Evolutionary conservation across 2,797 vertebrate species (phyloP).

Genomic region (Galago senegalensis): DNA sequence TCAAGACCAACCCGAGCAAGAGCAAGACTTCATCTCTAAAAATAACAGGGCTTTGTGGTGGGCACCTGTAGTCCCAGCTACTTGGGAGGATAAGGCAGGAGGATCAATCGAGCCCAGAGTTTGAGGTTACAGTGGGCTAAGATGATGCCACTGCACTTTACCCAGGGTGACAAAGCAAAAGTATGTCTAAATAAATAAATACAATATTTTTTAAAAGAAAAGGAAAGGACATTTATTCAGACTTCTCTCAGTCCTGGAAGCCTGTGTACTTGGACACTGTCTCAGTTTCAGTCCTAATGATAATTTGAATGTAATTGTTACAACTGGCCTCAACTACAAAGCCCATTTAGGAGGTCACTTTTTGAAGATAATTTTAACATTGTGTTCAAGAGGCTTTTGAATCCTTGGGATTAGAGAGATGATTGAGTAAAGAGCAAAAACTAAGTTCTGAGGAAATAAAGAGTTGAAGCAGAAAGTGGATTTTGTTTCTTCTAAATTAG

Average conservation of each 20-base stretch:
- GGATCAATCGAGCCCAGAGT: too few relatives aligned
- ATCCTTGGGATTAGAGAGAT: not conserved
- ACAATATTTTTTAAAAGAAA: too few relatives aligned
- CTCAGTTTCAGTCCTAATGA: not conserved
- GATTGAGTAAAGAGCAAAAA: not conserved
- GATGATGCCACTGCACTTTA: too few relatives aligned
- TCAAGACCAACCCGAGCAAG: too few relatives aligned
- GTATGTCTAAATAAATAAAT: too few relatives aligned
- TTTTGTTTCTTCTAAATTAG: too few relatives aligned
- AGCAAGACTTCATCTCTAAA: too few relatives aligned
- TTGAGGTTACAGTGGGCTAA: too few relatives aligned
- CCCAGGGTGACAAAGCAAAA: too few relatives aligned
- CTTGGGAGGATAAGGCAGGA: too few relatives aligned
- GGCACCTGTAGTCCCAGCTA: too few relatives aligned
- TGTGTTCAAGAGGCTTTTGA: not conserved
- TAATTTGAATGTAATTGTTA: not conserved
- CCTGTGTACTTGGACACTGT: not conserved
- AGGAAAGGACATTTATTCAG: not conserved
- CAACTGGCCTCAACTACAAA: not conserved
- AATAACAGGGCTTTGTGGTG: too few relatives aligned
- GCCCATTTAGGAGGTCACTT: not conserved
- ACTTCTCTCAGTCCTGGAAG: not conserved
- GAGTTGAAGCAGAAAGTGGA: not conserved
- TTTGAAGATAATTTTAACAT: conserved; percentile 40
- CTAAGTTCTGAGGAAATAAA: not conserved